These are phyloP conservation scores for Microdon myrmicae DNA, from an alignment of 2,888 invertebrate genomes.

Conservation along the genomic window DNA sequence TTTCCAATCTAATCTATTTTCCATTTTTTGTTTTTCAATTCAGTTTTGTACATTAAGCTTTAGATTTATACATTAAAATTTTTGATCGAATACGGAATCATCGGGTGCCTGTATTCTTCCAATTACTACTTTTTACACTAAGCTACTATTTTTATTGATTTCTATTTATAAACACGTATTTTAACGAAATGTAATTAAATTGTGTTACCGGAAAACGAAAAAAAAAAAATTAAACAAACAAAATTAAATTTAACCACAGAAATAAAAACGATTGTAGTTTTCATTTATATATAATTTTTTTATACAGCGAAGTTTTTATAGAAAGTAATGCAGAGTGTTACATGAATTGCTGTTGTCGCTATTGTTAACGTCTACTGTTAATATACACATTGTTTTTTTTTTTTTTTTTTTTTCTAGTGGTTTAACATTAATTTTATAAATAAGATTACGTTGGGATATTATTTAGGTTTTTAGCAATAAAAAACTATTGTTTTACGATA, in stretches of 20 bases:
- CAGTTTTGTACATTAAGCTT: constrained; percentile 44
- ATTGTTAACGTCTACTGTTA: constrained; percentile 18
- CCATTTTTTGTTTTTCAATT: constrained; percentile 48
- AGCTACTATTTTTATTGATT: no score
- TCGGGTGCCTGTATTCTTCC: no score
- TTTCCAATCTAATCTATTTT: no score
- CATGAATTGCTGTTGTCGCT: background rate
- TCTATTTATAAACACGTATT: no score
- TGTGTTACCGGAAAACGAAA: background rate
- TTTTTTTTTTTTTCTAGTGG: no score
- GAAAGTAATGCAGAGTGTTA: constrained; percentile 45
- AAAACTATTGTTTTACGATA: constrained; percentile 22
- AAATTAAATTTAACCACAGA: background rate
- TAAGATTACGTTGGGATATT: constrained; percentile 45
- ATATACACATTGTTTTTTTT: constrained; percentile 5
- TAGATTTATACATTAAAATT: constrained; percentile 28
- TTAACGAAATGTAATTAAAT: no score
- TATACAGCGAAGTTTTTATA: constrained; percentile 26
- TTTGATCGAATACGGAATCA: no score
- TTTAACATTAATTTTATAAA: constrained; percentile 26
- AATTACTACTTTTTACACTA: no score
- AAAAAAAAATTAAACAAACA: background rate
- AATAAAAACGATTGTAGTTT: background rate
- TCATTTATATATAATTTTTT: constrained; percentile 3
- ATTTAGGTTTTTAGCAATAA: constrained; percentile 49